Base-by-base conservation (phyloP, 2,888 invertebrate species). In the Shargacucullia verbasci region DNA sequence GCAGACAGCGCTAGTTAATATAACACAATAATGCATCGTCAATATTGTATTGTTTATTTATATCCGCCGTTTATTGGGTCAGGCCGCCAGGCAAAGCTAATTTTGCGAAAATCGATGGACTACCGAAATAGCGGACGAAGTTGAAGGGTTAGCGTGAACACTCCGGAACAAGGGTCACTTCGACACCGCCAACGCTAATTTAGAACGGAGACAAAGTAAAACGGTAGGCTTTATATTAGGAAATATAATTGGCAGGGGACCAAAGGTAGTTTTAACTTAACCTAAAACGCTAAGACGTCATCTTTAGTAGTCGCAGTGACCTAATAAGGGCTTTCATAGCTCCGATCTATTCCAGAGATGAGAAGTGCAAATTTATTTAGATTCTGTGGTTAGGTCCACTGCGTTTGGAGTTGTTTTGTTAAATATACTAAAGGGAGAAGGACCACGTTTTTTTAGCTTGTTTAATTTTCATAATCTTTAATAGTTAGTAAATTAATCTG, bases 1-100 rank as follows among this genome's bases (percentile, higher is more conserved):
- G n/a, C 29, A 50, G 43, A 56, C 39, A 15, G 50, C 43, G 34
- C 15, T 15, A 65, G 53, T 56, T 40, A 64, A 65, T 65, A 56
- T 59, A 59, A 57, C 12, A 49, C 37, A 49, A 45, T 60, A 47
- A 54, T 57, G 50, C 56, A 46, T 48, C 12, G 14, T 15, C 35
- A 52, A 58, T 64, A 56, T 58, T 48, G 59, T 41, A 50, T 57
- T 69, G 71, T 76, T 77, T 75, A 79, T 75, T 73, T 75, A 72
- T 70, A 64, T 58, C 14, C 45, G 7, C 27, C 41, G 43, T 67
- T 70, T 76, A 80, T 72, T 78, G 58, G 80, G 79, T 80, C 80
- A 74, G 59, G 49, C 48, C 65, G 64, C 46, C 66, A 39, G 46
- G 48, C 37, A 43, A 43, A 62, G 41, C 56, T 72, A 61, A 62